Base-by-base conservation (phyloP, 2,888 invertebrate species). In the Stegophylla sp. region DNA sequence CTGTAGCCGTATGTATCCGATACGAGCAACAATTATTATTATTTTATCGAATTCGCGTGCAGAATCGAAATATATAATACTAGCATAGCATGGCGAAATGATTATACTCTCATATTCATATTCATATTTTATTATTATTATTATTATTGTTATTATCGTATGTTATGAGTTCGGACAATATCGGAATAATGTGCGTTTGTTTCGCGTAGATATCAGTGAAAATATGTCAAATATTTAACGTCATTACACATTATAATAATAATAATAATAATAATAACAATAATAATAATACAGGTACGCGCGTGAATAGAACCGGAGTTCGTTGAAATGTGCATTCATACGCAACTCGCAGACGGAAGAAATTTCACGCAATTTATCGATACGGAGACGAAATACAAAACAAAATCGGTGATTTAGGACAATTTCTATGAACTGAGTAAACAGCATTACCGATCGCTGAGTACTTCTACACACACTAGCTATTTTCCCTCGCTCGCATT, bases 351-450 rank as follows among this genome's bases (percentile, higher is more conserved):
- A 20, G 20, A 51, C 26, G 28, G n/a, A 66, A 17, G 17, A 23
- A 7, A 66, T 53, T 76, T 56, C 15, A 43, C 13, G 41, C n/a
- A 15, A 59, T 59, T 41, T 15, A 73, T 26, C 26, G 10, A 61
- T n/a, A 71, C n/a, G 20, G 13, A 13, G 48, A 53, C 28, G 51
- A 63, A 20, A 34, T 56, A 72, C 41, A 17, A 73, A 45, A 34
- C 3, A 15, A 75, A 76, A 41, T 66, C 64, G 41, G 5, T 66
- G 43, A 41, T 75, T 34, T 75, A 34, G 51, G 26, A 53, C 43
- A 26, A 53, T 53, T 53, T 76, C 26, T 53, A 51, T n/a, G 13
- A 64, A 41, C 1, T 23, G 20, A 63, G 23, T n/a, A 17, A 59
- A 23, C 20, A 53, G 15, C 20, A 56, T 41, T 41, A 71, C 28